These are phyloP conservation scores for Torymus tubicola DNA, from an alignment of 2,888 invertebrate genomes.

Conservation along the genomic window DNA sequence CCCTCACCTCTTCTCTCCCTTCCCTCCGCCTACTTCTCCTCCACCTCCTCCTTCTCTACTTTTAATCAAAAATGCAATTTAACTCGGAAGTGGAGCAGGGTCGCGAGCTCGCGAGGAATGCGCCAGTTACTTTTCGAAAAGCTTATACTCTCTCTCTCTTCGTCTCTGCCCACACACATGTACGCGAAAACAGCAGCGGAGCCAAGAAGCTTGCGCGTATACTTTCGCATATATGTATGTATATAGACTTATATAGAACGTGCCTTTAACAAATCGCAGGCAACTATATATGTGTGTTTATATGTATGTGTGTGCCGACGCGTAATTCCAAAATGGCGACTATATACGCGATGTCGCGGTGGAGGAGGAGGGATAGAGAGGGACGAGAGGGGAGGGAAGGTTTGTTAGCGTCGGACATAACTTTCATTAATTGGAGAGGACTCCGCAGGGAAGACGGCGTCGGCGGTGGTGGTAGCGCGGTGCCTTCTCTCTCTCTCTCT, in stretches of 20 bases:
- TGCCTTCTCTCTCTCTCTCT: no score
- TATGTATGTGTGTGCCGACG: constrained; percentile 40
- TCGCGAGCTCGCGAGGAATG: no score
- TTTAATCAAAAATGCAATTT: no score
- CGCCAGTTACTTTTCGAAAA: no score
- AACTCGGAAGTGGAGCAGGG: no score
- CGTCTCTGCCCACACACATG: not conserved
- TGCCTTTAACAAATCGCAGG: constrained; percentile 57
- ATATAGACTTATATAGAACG: not conserved
- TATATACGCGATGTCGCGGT: constrained; percentile 59
- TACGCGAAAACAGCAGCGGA: not conserved
- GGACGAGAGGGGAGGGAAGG: constrained; percentile 60
- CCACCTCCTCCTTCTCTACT: no score
- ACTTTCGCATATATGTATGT: no score
- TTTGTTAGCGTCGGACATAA: constrained; percentile 72
- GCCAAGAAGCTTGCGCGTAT: not conserved
- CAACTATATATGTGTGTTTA: no score
- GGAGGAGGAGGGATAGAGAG: constrained; percentile 35
- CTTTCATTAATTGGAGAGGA: constrained; percentile 73
- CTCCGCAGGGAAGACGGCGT: constrained; percentile 62
- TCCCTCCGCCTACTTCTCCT: no score
- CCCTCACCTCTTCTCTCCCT: no score
- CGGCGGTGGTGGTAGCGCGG: constrained; percentile 52
- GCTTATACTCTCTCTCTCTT: not conserved
- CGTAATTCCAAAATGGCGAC: constrained; percentile 58